A percentile compares a stretch with the other conserved stretches of the same genome.
Evolutionary conservation across 1,140 invertebrate species (phyloP).

Genomic region (Cryptotermes secundus): DNA sequence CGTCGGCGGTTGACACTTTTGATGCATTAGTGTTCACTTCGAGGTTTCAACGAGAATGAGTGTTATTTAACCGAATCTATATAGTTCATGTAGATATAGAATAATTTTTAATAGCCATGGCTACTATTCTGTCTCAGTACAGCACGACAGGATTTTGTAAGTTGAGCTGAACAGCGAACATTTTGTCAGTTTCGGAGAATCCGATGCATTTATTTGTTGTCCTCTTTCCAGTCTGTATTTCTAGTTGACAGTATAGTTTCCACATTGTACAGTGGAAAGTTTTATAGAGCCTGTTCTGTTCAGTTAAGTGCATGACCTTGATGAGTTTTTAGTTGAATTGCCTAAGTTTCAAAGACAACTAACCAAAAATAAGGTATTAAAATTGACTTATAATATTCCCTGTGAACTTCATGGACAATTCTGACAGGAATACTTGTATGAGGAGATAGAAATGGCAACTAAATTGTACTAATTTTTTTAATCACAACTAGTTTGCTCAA

Average conservation of each 20-base stretch:
- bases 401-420: not conserved
- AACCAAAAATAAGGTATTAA: too few species aligned
- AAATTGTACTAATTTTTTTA: not conserved
- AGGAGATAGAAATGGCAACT: not conserved
- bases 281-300: too few species aligned
- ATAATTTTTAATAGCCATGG: slow-evolving; percentile 39
- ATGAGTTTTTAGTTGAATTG: too few species aligned
- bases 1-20: not conserved
- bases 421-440: not conserved
- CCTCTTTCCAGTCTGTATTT: too few species aligned
- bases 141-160: slow-evolving; percentile 50
- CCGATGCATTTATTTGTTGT: too few species aligned
- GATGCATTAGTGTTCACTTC: not conserved
- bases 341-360: too few species aligned
- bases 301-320: too few species aligned
- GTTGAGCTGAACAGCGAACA: slow-evolving; percentile 34
- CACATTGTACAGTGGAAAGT: too few species aligned
- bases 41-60: not conserved
- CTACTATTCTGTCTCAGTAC: slow-evolving; percentile 48
- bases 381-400: too few species aligned
- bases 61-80: not conserved
- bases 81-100: not conserved
- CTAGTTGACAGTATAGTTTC: too few species aligned
- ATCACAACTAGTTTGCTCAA: not conserved
- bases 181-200: not conserved